Conservation (phyloP, 2,888 invertebrate species). For the Poecilobothrus nobilitatus region DNA sequence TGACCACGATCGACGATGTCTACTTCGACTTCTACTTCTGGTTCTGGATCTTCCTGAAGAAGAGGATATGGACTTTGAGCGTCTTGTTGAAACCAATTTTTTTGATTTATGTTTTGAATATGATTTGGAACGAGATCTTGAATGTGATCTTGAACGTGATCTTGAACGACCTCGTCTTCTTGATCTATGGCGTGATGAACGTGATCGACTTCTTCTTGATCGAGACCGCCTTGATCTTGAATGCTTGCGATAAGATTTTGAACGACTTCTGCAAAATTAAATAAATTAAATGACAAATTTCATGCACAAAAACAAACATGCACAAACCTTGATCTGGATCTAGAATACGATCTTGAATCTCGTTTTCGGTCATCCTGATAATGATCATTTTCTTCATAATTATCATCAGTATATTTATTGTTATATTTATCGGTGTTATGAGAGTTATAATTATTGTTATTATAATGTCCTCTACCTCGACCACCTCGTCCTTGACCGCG, state of each 20-base stretch:
- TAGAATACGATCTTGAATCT: slow-evolving; percentile 30
- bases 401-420: slow-evolving; percentile 48
- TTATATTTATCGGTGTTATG: slow-evolving; percentile 48
- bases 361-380: slow-evolving; percentile 33
- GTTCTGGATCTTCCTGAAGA: slow-evolving; percentile 31
- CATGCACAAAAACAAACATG: neutral
- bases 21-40: slow-evolving; percentile 32
- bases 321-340: slow-evolving; percentile 26
- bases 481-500: slow-evolving; percentile 29
- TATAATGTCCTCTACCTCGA: slow-evolving; percentile 28
- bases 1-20: slow-evolving; percentile 19
- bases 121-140: slow-evolving; percentile 21
- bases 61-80: slow-evolving; percentile 34
- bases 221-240: neutral
- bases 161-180: slow-evolving; percentile 23
- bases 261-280: slow-evolving; percentile 25
- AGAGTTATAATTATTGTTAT: slow-evolving; percentile 30
- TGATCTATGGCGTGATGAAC: neutral
- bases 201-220: slow-evolving; percentile 17
- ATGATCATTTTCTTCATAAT: slow-evolving; percentile 40
- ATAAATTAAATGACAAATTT: neutral
- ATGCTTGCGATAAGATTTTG: slow-evolving; percentile 10
- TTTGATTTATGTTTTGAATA: slow-evolving; percentile 22
- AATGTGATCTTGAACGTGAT: slow-evolving; percentile 27
- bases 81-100: slow-evolving; percentile 37